Percentiles rank a stretch among this genome's conserved stretches.
phyloP scores from a whole-genome alignment of 2,113 vertebrate genomes.

The Elgaria multicarinata region DNA sequence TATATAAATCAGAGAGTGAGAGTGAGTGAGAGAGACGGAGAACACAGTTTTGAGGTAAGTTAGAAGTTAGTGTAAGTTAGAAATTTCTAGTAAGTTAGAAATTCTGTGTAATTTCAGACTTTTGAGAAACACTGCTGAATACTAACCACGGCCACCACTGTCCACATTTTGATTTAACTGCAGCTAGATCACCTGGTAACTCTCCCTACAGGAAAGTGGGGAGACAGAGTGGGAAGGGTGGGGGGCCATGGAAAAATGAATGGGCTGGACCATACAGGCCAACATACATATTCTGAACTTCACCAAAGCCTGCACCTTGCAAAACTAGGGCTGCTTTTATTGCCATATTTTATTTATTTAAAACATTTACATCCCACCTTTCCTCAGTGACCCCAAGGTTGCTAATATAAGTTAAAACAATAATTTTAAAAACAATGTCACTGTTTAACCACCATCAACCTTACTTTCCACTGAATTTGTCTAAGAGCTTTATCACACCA shows the following conservation, averaged over 20 bases:
- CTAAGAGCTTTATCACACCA: no score
- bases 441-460: not conserved
- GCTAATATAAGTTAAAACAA: not conserved
- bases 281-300: not conserved
- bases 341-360: not conserved
- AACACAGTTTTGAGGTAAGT: not conserved
- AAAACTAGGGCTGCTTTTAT: not conserved
- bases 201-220: not conserved
- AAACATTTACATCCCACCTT: no score
- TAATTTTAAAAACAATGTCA: not conserved
- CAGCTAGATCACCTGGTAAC: not conserved
- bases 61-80: not conserved
- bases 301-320: not conserved
- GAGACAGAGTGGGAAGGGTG: not conserved
- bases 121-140: not conserved
- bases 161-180: not conserved
- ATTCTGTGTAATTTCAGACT: not conserved
- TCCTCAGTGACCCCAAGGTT: not conserved
- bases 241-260: not conserved
- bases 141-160: not conserved
- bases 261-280: no score
- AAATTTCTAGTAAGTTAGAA: not conserved
- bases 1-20: not conserved
- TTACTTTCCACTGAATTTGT: not conserved
- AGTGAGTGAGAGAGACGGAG: no score